Evolutionary conservation across 2,888 invertebrate species (phyloP).

Genomic region (Biston stratarius): DNA sequence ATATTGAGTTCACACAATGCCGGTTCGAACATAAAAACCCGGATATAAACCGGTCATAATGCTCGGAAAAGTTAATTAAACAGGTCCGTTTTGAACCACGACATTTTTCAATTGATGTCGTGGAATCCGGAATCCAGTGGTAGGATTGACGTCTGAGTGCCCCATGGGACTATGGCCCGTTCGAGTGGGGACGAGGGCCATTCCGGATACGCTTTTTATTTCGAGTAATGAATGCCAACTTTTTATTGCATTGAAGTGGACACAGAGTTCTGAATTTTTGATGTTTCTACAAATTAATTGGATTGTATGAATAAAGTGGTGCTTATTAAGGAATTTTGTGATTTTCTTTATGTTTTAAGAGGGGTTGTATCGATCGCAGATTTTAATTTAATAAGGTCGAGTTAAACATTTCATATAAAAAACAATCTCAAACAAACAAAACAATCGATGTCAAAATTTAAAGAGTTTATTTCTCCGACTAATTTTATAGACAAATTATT

Average conservation of each 20-base stretch:
- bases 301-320: slow-evolving; percentile 36
- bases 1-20: slow-evolving; percentile 79
- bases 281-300: slow-evolving; percentile 34
- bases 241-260: slow-evolving; percentile 36
- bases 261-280: slow-evolving; percentile 37
- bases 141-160: slow-evolving; percentile 48
- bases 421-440: too few relatives aligned
- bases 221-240: slow-evolving; percentile 37
- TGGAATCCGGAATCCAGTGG: slow-evolving; percentile 32
- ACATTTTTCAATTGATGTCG: slow-evolving; percentile 71
- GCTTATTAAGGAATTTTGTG: slow-evolving; percentile 18
- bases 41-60: slow-evolving; percentile 73
- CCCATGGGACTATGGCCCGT: slow-evolving; percentile 17
- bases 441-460: too few relatives aligned
- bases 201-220: slow-evolving; percentile 35
- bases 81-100: slow-evolving; percentile 64
- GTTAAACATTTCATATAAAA: neutral
- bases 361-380: slow-evolving; percentile 2
- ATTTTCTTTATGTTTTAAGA: slow-evolving; percentile 11
- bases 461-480: too few relatives aligned
- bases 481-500: too few relatives aligned
- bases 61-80: slow-evolving; percentile 78
- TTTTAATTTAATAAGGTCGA: neutral
- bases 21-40: slow-evolving; percentile 67
- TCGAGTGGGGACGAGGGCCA: slow-evolving; percentile 22